Evolutionary conservation across 2,797 vertebrate species (phyloP), one percentile per base, ranked within the genome.

Genomic region (Stomatorhinus walkeri): DNA sequence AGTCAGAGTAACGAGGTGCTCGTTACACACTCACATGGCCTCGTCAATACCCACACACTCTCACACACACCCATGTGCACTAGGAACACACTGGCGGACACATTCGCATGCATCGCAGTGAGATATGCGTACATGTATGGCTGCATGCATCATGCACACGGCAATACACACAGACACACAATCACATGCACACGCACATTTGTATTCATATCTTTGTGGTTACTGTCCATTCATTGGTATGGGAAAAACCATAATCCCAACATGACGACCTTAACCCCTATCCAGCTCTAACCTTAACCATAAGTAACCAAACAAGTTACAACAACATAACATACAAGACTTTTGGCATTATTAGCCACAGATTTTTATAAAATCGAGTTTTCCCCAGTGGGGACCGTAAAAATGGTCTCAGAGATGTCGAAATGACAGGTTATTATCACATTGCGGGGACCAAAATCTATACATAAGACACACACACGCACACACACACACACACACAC

Each of bases 91-190:
- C 28, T 36, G 12, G 5, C 84, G 8, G 12, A 54, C 12, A 86
- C 54, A 56, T 52, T 54, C 4, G 2, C 14, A 49, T 8, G 40
- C 14, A 4, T 49, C 81, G 24, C n/a, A 84, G 2, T 43, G 36
- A 79, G 72, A 79, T 84, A 28, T 52, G 49, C 4, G 14, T 54
- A 19, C 22, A 32, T 86, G 24, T 1, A 89, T 92, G 93, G 93
- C 91, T 93, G 92, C 90, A 92, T 93, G 92, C 92, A 92, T 91
- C 24, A 43, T 28, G n/a, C 54, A 87, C 6, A 61, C 2, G 2
- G 36, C 86, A 10, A 16, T 22, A 64, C 3, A 19, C 22, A 19
- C 46, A 54, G 49, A 85, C 49, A 24, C 24, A 1, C 48, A 46
- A 10, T 52, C 12, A 52, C 83, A 28, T 32, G 28, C 28, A 56